Percentiles rank a stretch among this genome's conserved stretches.
Evolutionary conservation across 2,888 invertebrate genomes (phyloP).

Genomic region (Callosobruchus maculatus): DNA sequence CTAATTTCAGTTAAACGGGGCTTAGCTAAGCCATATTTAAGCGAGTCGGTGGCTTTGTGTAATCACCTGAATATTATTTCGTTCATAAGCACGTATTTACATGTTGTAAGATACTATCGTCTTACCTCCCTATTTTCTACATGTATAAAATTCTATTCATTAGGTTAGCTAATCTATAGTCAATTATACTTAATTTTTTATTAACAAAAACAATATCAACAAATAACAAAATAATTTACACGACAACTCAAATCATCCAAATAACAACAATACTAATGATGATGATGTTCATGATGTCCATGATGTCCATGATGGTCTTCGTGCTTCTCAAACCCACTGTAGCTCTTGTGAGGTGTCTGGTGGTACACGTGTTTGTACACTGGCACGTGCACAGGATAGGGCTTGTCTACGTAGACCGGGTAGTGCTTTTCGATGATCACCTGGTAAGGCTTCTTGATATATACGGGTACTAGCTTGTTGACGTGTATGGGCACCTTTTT

Average conservation of each 20-base stretch:
- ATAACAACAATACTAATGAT: neutral
- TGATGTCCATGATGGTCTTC: no score
- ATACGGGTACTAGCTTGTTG: constrained; percentile 67
- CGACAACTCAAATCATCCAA: constrained; percentile 1
- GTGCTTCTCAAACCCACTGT: constrained; percentile 15
- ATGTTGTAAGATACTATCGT: no score
- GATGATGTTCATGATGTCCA: no score
- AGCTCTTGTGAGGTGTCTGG: constrained; percentile 23
- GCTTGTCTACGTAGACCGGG: constrained; percentile 61
- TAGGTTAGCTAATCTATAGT: no score
- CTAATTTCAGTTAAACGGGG: no score
- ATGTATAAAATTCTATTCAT: no score
- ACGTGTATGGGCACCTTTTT: constrained; percentile 71
- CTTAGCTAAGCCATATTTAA: no score
- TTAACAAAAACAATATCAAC: constrained; percentile 10
- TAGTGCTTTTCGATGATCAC: constrained; percentile 73
- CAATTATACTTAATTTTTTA: constrained; percentile 9
- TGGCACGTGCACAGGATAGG: constrained; percentile 70
- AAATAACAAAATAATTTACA: constrained; percentile 7
- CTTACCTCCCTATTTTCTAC: no score
- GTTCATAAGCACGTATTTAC: no score
- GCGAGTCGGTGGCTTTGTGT: no score
- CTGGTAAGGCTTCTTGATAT: constrained; percentile 71
- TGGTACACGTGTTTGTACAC: constrained; percentile 73
- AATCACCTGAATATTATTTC: no score